Percentiles rank a stretch among this genome's conserved stretches.
Conservation (phyloP, 2,113 vertebrate genomes). For the Sminthopsis crassicaudata region DNA sequence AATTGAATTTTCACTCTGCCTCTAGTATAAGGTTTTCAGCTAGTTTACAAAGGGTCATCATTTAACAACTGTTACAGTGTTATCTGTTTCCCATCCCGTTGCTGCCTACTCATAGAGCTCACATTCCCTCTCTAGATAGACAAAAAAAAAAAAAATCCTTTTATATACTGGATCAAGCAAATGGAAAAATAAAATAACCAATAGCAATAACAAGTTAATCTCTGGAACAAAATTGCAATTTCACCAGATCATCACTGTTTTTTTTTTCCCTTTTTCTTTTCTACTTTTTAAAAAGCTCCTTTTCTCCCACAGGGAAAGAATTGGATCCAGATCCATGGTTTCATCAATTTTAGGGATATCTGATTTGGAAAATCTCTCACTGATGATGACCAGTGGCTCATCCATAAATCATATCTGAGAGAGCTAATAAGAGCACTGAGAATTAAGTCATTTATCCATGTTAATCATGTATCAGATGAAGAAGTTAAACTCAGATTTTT, state of each 20-base stretch:
- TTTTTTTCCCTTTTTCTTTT: conserved; percentile 78
- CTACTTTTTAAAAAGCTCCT: neutral
- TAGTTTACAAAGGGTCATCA: conserved; percentile 87
- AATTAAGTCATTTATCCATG: neutral
- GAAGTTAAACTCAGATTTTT: neutral
- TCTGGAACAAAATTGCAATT: conserved; percentile 81
- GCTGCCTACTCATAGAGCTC: neutral
- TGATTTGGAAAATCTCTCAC: neutral
- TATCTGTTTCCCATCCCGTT: conserved; percentile 66
- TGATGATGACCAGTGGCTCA: neutral
- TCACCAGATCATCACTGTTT: conserved; percentile 78
- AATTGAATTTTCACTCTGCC: conserved; percentile 86
- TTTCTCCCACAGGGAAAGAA: neutral
- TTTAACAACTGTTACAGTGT: conserved; percentile 86
- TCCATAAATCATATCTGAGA: neutral
- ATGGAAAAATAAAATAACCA: too few species aligned
- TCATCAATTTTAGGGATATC: neutral
- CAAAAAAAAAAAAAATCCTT: conserved; percentile 59
- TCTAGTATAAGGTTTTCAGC: conserved; percentile 85
- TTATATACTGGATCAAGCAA: conserved; percentile 32
- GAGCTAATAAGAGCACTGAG: neutral
- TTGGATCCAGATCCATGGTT: neutral
- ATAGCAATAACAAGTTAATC: conserved; percentile 78
- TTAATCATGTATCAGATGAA: neutral
- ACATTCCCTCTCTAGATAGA: conserved; percentile 52